Percentiles rank a stretch among this genome's conserved stretches.
Evolutionary conservation across 1,140 invertebrate species (phyloP).

Genomic region (Thaumetopoea pityocampa): DNA sequence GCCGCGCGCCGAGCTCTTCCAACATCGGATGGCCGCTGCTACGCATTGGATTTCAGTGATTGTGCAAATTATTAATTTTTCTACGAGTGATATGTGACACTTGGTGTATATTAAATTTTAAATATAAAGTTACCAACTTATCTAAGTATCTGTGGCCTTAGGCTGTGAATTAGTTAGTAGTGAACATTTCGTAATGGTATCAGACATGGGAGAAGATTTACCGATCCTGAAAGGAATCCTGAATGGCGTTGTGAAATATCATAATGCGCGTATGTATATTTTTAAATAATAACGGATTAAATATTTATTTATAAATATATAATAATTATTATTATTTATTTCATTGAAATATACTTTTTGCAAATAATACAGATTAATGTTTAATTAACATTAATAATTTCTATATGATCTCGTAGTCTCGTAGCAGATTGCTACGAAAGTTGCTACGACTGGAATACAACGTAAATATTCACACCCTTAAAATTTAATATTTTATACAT

Average conservation of each 20-base stretch:
- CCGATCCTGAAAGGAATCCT: constrained; percentile 92
- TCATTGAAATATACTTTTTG: too few species aligned
- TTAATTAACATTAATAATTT: too few species aligned
- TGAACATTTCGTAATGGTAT: constrained; percentile 69
- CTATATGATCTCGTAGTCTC: too few species aligned
- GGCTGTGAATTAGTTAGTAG: constrained; percentile 70
- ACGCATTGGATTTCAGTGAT: constrained; percentile 65
- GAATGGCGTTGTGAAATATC: constrained; percentile 90
- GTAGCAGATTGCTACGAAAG: too few species aligned
- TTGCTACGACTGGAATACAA: too few species aligned
- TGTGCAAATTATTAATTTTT: constrained; percentile 34
- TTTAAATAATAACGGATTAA: constrained; percentile 23
- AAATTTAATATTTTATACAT: too few species aligned
- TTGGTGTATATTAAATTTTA: constrained; percentile 29
- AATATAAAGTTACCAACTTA: constrained; percentile 61
- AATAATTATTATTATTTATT: too few species aligned
- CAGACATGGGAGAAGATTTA: constrained; percentile 89
- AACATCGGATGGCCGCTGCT: constrained; percentile 49
- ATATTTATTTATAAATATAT: too few species aligned
- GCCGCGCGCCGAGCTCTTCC: constrained; percentile 26
- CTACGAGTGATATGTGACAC: constrained; percentile 64
- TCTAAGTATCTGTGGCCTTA: constrained; percentile 56
- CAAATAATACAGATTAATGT: too few species aligned
- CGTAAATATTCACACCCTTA: too few species aligned
- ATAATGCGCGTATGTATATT: constrained; percentile 91